A percentile compares a stretch with the other conserved stretches of the same genome.
Evolutionary conservation across 2,797 vertebrate genomes (phyloP).

Genomic region (Pachyuromys duprasi): DNA sequence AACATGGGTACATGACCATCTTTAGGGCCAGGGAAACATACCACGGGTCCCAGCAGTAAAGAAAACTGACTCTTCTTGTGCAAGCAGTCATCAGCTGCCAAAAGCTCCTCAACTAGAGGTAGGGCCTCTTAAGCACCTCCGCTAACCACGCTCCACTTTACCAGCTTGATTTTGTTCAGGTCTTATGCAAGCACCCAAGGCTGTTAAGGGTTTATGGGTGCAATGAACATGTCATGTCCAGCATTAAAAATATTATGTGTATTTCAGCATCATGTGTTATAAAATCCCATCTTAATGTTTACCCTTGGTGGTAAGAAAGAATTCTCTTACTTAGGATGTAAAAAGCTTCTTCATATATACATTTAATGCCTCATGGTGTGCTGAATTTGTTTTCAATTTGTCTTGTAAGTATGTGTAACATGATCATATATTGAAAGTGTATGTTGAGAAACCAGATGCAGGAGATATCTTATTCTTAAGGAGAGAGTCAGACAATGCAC

Average conservation of each 20-base stretch:
- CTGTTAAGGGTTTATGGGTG: not conserved
- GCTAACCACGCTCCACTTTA: not conserved
- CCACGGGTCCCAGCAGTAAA: not conserved
- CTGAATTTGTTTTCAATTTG: slow-evolving; percentile 17
- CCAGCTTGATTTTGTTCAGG: not conserved
- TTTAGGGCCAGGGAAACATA: not conserved
- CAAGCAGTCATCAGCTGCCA: not conserved
- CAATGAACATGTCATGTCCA: not conserved
- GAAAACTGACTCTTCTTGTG: not conserved
- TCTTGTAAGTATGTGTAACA: not conserved
- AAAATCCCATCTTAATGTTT: slow-evolving; percentile 1
- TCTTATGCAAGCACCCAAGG: not conserved
- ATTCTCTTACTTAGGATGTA: not conserved
- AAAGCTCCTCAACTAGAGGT: not conserved
- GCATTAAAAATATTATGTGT: not conserved
- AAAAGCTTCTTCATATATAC: not conserved
- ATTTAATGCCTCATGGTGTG: not conserved
- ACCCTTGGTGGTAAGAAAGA: not conserved
- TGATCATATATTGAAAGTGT: not conserved
- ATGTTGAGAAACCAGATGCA: not conserved
- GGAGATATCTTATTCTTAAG: not conserved
- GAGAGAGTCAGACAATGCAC: not conserved
- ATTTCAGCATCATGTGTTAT: not conserved
- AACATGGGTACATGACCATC: not conserved
- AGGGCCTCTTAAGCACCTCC: not conserved